Percentiles rank a stretch among this genome's conserved stretches.
These are phyloP conservation scores for Geotria australis DNA, from an alignment of 2,797 vertebrate species.

Conservation along the genomic window DNA sequence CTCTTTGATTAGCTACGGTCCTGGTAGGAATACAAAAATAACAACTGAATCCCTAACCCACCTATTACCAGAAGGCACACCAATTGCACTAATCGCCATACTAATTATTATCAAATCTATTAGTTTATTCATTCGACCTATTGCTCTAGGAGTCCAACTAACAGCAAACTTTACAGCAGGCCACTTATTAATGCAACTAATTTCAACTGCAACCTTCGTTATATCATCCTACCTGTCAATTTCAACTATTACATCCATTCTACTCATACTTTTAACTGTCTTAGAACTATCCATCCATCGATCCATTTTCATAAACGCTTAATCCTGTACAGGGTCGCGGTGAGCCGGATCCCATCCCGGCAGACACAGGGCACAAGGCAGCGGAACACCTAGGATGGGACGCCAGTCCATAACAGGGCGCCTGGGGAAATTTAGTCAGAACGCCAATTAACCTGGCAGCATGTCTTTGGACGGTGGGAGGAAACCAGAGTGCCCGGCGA, in stretches of 20 bases:
- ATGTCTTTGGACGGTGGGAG: too few species aligned
- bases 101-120: conserved; percentile 9
- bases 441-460: too few species aligned
- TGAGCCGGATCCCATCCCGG: too few species aligned
- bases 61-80: conserved; percentile 6
- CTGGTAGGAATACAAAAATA: conserved; percentile 4
- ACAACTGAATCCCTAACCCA: not conserved
- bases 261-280: accelerated
- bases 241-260: accelerated
- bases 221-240: accelerated
- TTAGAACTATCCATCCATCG: too few species aligned
- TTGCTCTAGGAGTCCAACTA: conserved; percentile 5
- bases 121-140: conserved; percentile 5
- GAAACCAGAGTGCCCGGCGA: too few species aligned
- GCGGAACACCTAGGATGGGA: too few species aligned
- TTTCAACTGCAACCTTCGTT: accelerated
- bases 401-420: too few species aligned
- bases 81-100: accelerated
- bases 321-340: too few species aligned
- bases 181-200: conserved; percentile 2
- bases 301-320: too few species aligned
- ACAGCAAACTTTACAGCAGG: conserved; percentile 7
- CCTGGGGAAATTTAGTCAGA: too few species aligned
- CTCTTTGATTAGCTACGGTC: conserved; percentile 1
- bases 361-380: too few species aligned